Evolutionary conservation across 2,113 vertebrate species (phyloP).

Genomic region (Ia io): DNA sequence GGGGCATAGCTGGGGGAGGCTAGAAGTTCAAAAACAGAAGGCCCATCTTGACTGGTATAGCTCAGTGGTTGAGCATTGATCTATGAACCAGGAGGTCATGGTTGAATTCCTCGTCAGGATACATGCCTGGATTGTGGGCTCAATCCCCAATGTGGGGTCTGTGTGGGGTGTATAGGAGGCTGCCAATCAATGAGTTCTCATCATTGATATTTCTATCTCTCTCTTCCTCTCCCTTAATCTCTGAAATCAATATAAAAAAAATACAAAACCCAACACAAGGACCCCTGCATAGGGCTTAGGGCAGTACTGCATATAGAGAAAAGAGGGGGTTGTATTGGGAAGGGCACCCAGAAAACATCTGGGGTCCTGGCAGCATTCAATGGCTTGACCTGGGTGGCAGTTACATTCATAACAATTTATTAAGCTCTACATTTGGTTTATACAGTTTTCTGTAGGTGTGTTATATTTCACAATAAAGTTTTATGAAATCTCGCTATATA

Average conservation of each 20-base stretch:
- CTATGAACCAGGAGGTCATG: no score
- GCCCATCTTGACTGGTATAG: no score
- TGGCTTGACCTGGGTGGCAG: background rate
- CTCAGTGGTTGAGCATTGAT: no score
- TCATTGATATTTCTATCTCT: no score
- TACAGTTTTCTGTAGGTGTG: background rate
- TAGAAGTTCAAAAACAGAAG: background rate
- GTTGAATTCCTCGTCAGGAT: no score
- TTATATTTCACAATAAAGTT: constrained; percentile 23
- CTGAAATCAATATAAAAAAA: no score
- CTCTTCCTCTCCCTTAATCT: no score
- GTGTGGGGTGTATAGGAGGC: no score
- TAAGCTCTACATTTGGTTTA: background rate
- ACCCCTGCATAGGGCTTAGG: background rate
- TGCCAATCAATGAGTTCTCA: no score
- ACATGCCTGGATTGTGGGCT: no score
- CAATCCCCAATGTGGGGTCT: no score
- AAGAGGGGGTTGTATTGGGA: background rate
- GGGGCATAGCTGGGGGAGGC: background rate
- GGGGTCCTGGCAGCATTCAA: background rate
- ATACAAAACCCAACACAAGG: background rate
- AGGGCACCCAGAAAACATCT: background rate
- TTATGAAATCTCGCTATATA: background rate
- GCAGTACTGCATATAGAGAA: background rate
- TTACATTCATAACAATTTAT: background rate